Evolutionary conservation across 2,797 vertebrate genomes (phyloP).

Genomic region (Perodicticus potto): DNA sequence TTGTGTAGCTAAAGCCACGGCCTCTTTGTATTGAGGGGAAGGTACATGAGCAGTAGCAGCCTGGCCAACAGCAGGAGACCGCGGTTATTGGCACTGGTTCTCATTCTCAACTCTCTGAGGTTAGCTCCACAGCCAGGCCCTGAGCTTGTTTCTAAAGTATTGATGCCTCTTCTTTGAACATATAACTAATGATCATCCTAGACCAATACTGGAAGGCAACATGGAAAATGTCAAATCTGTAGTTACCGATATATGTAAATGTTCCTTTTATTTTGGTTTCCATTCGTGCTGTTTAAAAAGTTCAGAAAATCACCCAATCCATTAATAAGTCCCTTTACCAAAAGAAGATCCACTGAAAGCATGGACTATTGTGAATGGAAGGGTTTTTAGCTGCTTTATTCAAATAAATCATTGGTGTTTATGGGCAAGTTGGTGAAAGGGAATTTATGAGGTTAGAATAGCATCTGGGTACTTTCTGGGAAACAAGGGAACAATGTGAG

Average conservation of each 20-base stretch:
- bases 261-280: conserved; percentile 44
- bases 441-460: not conserved
- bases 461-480: not conserved
- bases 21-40: not conserved
- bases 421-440: not conserved
- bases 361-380: not conserved
- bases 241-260: not conserved
- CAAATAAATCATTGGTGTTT: not conserved
- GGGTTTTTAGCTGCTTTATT: conserved; percentile 26
- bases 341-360: not conserved
- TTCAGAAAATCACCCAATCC: conserved; percentile 23
- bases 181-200: not conserved
- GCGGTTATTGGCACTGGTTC: not conserved
- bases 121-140: not conserved
- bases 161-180: not conserved
- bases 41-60: not conserved
- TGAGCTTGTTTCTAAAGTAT: not conserved
- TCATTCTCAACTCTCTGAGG: not conserved
- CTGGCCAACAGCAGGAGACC: not conserved
- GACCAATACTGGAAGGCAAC: not conserved
- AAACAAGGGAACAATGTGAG: conserved; percentile 31
- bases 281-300: conserved; percentile 41
- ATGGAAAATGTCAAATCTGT: not conserved
- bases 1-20: not conserved
- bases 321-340: conserved; percentile 37